Base-by-base conservation (phyloP, 2,113 vertebrate genomes). In the Thamnaconus septentrionalis region DNA sequence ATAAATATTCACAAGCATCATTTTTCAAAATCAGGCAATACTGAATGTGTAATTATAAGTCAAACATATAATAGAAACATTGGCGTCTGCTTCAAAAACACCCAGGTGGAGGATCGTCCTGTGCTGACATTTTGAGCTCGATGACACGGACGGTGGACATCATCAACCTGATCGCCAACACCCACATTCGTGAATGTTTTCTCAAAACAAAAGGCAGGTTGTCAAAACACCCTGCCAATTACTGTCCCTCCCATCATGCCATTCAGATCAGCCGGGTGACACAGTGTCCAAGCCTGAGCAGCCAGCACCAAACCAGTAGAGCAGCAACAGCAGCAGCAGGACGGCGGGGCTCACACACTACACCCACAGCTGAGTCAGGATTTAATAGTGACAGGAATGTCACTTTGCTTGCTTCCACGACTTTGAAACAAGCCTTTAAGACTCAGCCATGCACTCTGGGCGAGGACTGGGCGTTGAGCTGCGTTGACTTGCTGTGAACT, bases 301-400 rank as follows among this genome's bases (percentile, higher is more conserved):
- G 57, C 7, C 43, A 11, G 50, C 18, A 31, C 18, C 48, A 76
- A 66, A 85, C 81, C 76, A 65, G 69, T 55, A 60, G 40, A 63
- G 69, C 61, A n/a, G 67, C 72, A n/a, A n/a, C n/a, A 53, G 61
- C 10, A 31, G 18, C 18, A 31, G 18, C 18, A 31, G 18, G 18
- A 31, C 18, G 39, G 62, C 9, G 18, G 6, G 55, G 53, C 50
- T 59, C 61, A 31, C 18, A 31, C 18, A 59, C 79, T 73, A 56
- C 82, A 75, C 85, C 87, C 84, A 80, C 49, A 61, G 71, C 73
- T 79, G 79, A 86, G 58, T 85, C 77, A 80, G 74, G 59, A 71
- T 59, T 64, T 73, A 73, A 79, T 66, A 73, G 78, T 40, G 53
- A 60, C 58, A 80, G 85, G 89, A 91, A 90, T 90, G 90, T 89